Evolutionary conservation across 53 echinoderm and acorn worm genomes (phyloP), one percentile per base, ranked within the genome.

Genomic region (Zoroaster sp.): DNA sequence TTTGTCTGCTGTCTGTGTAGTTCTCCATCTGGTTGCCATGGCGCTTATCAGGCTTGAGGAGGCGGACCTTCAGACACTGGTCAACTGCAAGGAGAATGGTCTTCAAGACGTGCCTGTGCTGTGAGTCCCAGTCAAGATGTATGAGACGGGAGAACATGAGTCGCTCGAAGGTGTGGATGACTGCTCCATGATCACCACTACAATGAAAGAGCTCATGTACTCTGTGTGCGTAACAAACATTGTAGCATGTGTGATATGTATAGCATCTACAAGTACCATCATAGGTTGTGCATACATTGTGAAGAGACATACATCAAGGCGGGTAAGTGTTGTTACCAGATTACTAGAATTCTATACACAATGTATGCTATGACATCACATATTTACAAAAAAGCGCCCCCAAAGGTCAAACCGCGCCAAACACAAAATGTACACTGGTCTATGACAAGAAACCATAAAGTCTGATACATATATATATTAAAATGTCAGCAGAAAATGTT

Each of bases 221-320:
- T 88, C 93, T 54, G 96, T 96, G 18, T 99, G 99, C 74, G 93
- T 96, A 36, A 94, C 95, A 47, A 99, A 99, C 73, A 94, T 99
- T 2, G 87, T 94, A 18, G 99, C 99, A 3, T 96, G 96, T 47
- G 85, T 99, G 11, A 78, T 99, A 40, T 96, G 93, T 53, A 94
- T 99, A 30, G 92, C 94, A 13, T 91, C 99, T 4, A n/a, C n/a
- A n/a, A n/a, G n/a, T n/a, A 94, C 99, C 25, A 93, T 96, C n/a
- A 93, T 98, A 15, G 96, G 99, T 17, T 98, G 95, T 66, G 92
- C 93, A 0, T 93, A 95, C 72, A 92, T 95, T 67, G 93, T 95
- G 1, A 93, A 93, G 78, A 89, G 90, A 36, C 93, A 95, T 73
- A 81, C 93, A 32, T 35, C 72, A 12, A 89, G 95, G 78, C 75